phyloP scores from a whole-genome alignment of 1,140 invertebrate genomes.

The Daktulosphaira vitifoliae region DNA sequence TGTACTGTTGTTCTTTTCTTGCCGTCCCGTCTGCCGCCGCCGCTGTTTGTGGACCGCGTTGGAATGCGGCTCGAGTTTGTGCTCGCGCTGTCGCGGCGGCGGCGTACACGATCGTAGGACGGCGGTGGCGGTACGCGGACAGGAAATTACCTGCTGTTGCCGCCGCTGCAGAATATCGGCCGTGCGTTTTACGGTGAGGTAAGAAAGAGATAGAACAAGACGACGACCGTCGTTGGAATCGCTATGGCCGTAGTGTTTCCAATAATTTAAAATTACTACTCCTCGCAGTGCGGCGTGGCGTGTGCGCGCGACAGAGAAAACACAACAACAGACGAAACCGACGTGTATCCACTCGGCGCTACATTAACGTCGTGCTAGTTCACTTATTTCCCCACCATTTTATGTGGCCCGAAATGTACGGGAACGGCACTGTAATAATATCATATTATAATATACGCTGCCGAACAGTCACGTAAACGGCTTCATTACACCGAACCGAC shows the following conservation, averaged over 20 bases:
- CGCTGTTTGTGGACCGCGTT: background rate
- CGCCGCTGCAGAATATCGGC: background rate
- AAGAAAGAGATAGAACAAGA: background rate
- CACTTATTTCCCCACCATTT: too few relatives aligned
- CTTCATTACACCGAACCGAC: constrained; percentile 7
- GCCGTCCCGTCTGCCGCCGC: too few relatives aligned
- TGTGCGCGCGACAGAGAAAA: too few relatives aligned
- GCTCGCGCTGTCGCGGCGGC: background rate
- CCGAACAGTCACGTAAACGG: constrained; percentile 12
- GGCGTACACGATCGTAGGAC: background rate
- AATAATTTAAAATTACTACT: too few relatives aligned
- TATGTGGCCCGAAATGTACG: too few relatives aligned
- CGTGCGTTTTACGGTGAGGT: background rate
- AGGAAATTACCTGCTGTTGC: constrained; percentile 30
- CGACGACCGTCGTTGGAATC: too few relatives aligned
- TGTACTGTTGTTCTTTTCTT: background rate
- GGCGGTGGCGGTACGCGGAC: background rate
- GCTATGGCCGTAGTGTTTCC: too few relatives aligned
- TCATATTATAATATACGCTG: background rate
- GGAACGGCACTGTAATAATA: constrained; percentile 23
- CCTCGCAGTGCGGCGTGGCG: too few relatives aligned
- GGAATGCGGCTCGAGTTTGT: constrained; percentile 22
- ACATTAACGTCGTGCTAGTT: too few relatives aligned
- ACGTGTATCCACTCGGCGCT: too few relatives aligned
- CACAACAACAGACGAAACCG: too few relatives aligned